Evolutionary conservation across 2,113 vertebrate species (phyloP), one percentile per base, ranked within the genome.

Genomic region (Spilogale gracilis): DNA sequence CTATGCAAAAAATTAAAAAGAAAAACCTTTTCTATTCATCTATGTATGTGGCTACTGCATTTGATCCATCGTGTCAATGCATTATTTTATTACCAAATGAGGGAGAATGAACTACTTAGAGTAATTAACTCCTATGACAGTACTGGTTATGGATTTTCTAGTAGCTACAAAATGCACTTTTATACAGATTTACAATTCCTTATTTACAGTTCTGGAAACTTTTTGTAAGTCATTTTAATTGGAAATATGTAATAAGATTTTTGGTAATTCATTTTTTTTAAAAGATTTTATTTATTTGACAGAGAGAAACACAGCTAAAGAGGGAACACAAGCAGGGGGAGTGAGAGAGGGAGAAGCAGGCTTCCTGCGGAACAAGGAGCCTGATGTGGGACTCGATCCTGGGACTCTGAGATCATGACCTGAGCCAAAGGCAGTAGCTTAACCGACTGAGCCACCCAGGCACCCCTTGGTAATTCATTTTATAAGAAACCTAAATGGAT

Each of bases 1-100:
- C 73, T 85, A 60, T 43, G 50, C 14, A 85, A 78, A 84, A 71
- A 5, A 18, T 23, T 69, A 17, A 14, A 38, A 74, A 73, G 60
- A 38, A 38, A 14, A 7, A n/a, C 0, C 9, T 65, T 16, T 56
- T 67, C 3, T 89, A 80, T 89, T 86, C 30, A 50, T 81, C 32
- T 92, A 20, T 54, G 45, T 16, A 3, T 32, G 12, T 95, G 82
- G 23, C 67, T 86, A 63, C n/a, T 56, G 6, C 27, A 71, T 91
- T 91, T 78, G 67, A 95, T 81, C 27, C 13, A 38, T 73, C 89
- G n/a, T 89, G 3, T 87, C 50, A 78, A 69, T 83, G 60, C 12
- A 48, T 87, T 58, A 61, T 84, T 80, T 95, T 78, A 71, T 92
- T 89, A 80, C 45, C 21, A 86, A 86, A 85, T 18, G 6, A 94